These are phyloP conservation scores for Acromyrmex echinatior DNA, from an alignment of 1,140 invertebrate species.

Conservation along the genomic window DNA sequence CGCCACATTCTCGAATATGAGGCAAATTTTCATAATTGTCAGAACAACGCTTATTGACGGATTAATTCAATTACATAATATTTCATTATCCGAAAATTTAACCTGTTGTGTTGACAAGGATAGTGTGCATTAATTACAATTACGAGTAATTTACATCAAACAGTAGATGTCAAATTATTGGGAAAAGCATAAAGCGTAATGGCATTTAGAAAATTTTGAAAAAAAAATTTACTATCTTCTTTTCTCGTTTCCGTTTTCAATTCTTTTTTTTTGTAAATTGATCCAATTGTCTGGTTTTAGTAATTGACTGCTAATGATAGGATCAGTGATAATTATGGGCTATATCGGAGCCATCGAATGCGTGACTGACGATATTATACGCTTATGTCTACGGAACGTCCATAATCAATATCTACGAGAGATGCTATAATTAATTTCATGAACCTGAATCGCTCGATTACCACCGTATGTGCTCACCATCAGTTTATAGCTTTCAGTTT, in stretches of 20 bases:
- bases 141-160: not conserved
- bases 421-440: constrained; percentile 56
- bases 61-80: not conserved
- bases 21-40: constrained; percentile 33
- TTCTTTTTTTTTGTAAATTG: not conserved
- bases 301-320: not conserved
- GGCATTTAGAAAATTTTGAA: not conserved
- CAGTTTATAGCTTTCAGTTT: constrained; percentile 16
- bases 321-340: constrained; percentile 13
- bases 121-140: constrained; percentile 12
- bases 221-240: not conserved
- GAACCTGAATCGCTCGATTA: constrained; percentile 38
- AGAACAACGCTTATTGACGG: not conserved
- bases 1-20: constrained; percentile 15
- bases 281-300: not conserved
- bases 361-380: constrained; percentile 23
- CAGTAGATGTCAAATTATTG: not conserved
- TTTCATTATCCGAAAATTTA: constrained; percentile 14
- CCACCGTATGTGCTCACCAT: not conserved
- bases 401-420: constrained; percentile 49
- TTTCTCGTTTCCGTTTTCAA: not conserved
- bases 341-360: constrained; percentile 19
- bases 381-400: constrained; percentile 10
- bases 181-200: not conserved
- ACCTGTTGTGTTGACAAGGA: not conserved